Base-by-base conservation (phyloP, 2,797 vertebrate species). In the Falco naumanni region DNA sequence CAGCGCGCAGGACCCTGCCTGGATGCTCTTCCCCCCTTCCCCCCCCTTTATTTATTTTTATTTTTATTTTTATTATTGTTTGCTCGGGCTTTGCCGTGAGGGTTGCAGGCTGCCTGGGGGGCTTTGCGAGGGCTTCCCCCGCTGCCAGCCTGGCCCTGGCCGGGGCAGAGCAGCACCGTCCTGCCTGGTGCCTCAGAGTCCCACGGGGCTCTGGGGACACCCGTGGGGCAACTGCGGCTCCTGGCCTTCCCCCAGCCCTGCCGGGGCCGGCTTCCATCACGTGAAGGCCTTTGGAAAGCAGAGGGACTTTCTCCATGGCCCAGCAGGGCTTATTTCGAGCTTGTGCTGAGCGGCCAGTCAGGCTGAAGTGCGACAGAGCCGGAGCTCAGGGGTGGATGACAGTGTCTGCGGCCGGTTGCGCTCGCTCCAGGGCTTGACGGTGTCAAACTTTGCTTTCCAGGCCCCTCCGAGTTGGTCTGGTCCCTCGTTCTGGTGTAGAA, bases 381-480 rank as follows among this genome's bases (percentile, higher is more conserved):
- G 45, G 7, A 25, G 19, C 15, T 21, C 2, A 1, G 50, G 70
- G 82, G 22, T n/a, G 85, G 19, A 28, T 41, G 39, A 41, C 39
- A 16, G 31, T 59, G 10, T 51, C 24, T 4, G 34, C 31, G 48
- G 11, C 20, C 2, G 4, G 1, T 7, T 6, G 53, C 1, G 6
- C 22, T 56, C 15, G 0, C 41, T 29, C 29, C 61, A 1, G 63
- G 66, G 39, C 19, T 61, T 80, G 48, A 93, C 41, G 6, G 5
- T 4, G 20, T n/a, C 3, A 48, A 89, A 70, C 88, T 94, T 92
- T 69, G 53, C 87, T 39, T 95, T 94, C 31, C 91, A 97, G 90
- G 26, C 37, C 71, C 53, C 26, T 74, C 75, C 1, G 3, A 34
- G 65, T 8, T 4, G 1, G 1, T 22, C 48, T 37, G 82, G 69